A percentile compares a stretch with the other conserved stretches of the same genome.
Evolutionary conservation across 2,113 vertebrate species (phyloP).

Genomic region (Colaptes auratus): DNA sequence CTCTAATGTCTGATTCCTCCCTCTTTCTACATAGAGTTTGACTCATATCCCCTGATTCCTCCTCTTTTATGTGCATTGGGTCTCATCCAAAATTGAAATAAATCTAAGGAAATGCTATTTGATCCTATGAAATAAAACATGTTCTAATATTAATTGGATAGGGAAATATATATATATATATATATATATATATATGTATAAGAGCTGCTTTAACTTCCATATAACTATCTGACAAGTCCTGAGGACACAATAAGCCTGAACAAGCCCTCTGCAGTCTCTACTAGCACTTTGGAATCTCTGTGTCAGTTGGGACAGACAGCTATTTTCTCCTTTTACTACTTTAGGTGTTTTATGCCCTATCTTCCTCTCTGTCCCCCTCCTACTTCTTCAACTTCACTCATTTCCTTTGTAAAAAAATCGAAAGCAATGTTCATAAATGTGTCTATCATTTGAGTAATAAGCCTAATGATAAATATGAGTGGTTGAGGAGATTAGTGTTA

Average conservation of each 20-base stretch:
- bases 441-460: neutral
- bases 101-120: neutral
- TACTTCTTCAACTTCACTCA: neutral
- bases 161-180: neutral
- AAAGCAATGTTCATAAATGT: neutral
- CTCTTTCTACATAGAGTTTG: rapidly evolving
- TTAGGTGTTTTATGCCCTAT: neutral
- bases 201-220: neutral
- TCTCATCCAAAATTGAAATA: neutral
- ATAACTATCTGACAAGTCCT: neutral
- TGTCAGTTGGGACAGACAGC: neutral
- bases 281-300: neutral
- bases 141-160: neutral
- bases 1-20: neutral
- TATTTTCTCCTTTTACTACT: neutral
- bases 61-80: neutral
- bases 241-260: neutral
- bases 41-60: neutral
- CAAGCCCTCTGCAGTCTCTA: neutral
- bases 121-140: neutral
- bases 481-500: neutral
- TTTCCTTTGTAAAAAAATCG: neutral
- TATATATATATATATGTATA: too few species aligned
- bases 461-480: neutral
- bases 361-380: neutral